Conservation (phyloP, 2,797 vertebrate species). For the Xyrichtys novacula region DNA sequence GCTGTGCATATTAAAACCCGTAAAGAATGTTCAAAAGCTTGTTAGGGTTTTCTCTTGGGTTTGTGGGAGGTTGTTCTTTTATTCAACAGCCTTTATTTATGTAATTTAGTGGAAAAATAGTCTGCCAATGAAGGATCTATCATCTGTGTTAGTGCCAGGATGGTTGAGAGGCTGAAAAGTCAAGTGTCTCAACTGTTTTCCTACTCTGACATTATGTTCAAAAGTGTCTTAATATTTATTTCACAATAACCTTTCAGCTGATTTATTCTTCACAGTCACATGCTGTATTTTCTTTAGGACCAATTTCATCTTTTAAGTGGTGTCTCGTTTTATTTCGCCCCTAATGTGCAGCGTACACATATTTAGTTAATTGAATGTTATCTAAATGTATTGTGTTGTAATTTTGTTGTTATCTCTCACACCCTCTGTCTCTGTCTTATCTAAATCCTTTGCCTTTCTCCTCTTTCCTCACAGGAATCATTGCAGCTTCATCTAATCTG, state of each 20-base stretch:
- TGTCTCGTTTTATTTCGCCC: too few relatives aligned
- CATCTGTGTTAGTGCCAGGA: background rate
- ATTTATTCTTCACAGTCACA: too few relatives aligned
- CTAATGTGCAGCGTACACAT: too few relatives aligned
- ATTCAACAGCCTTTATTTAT: background rate
- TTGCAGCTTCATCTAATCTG: conserved; percentile 37
- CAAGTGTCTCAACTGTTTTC: too few relatives aligned
- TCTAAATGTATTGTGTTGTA: conserved; percentile 12
- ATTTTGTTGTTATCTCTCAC: conserved; percentile 33
- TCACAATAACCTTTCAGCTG: too few relatives aligned
- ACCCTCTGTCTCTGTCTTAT: conserved; percentile 31
- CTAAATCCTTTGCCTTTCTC: conserved; percentile 12
- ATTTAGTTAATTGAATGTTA: conserved; percentile 16
- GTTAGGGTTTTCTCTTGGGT: background rate
- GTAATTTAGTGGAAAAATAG: background rate
- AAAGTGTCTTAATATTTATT: too few relatives aligned
- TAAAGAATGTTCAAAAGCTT: background rate
- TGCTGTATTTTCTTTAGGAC: too few relatives aligned
- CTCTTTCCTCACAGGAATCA: conserved; percentile 6
- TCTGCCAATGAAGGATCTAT: background rate
- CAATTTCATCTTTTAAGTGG: too few relatives aligned
- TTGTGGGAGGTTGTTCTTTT: background rate
- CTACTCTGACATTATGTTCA: too few relatives aligned
- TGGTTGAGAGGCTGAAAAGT: background rate
- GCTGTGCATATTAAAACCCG: background rate